These are phyloP conservation scores for Xenopus laevis DNA, from an alignment of 2,113 vertebrate species.

Conservation along the genomic window DNA sequence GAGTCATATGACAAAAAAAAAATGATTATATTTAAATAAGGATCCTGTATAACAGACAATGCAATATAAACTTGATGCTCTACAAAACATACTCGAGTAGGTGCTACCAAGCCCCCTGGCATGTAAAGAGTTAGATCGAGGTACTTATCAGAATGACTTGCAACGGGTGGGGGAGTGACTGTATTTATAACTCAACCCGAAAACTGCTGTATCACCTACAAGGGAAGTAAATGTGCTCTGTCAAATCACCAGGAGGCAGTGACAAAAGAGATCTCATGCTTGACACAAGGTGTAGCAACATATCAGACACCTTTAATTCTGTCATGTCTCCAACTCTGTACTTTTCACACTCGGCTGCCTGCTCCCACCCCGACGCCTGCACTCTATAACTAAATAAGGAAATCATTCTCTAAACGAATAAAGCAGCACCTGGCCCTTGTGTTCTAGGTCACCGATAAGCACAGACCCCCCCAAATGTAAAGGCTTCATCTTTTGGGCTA, in stretches of 20 bases:
- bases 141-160: conserved; percentile 1
- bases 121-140: background rate
- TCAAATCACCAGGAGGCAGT: conserved; percentile 73
- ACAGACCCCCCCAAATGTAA: conserved; percentile 23
- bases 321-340: conserved; percentile 81
- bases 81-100: too few species aligned
- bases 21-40: too few species aligned
- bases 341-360: conserved; percentile 72
- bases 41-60: too few species aligned
- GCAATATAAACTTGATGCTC: too few species aligned
- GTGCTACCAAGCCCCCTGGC: too few species aligned
- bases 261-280: conserved; percentile 69
- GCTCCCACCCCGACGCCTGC: conserved; percentile 67
- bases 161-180: background rate
- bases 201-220: conserved; percentile 70
- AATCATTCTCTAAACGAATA: conserved; percentile 52
- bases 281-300: conserved; percentile 74
- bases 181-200: conserved; percentile 56
- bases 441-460: conserved; percentile 55
- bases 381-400: conserved; percentile 59
- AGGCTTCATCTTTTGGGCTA: too few species aligned
- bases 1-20: too few species aligned
- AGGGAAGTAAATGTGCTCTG: conserved; percentile 67
- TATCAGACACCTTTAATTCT: conserved; percentile 86
- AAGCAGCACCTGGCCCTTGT: conserved; percentile 66